Evolutionary conservation across 1,140 invertebrate genomes (phyloP), one percentile per base, ranked within the genome.

Genomic region (Mercenaria mercenaria): DNA sequence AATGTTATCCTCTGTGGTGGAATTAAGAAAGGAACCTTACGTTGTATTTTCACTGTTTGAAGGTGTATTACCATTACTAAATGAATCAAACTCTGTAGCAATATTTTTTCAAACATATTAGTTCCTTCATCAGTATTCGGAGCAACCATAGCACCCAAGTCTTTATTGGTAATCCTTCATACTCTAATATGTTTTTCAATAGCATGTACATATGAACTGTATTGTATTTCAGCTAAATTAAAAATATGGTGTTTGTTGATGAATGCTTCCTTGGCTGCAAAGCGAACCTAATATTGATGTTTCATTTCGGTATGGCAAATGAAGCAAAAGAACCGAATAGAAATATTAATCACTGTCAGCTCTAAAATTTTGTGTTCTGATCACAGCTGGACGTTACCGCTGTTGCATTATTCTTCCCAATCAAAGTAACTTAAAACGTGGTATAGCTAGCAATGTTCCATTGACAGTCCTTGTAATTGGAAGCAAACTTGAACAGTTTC

Each of bases 401-500:
- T 34, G 23, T 6, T 37, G 69, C 69, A 34, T 74, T 37, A 34
- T 74, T 32, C 37, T 74, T 37, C 1, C 29, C 13, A 74, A 37
- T 11, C 6, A 37, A 8, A 11, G 23, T 23, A 74, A 37, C 29
- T 43, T 74, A 37, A 74, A 26, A 37, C 69, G 34, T 74, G 29
- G 32, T n/a, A 74, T n/a, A n/a, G n/a, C n/a, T n/a, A 74, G 41
- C 69, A 74, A 23, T n/a, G n/a, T 15, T 37, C n/a, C 29, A 37
- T 18, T 34, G 11, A 41, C 13, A 74, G 8, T 37, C 32, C n/a
- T 43, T 37, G 29, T 74, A 74, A 13, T 11, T 37, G 3, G 69
- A 74, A n/a, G 69, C 69, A 74, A 74, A 74, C n/a, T 74, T 74
- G 13, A 74, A 15, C 34, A 74, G 37, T 23, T 26, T 37, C 29